These are phyloP conservation scores for Mesocricetus auratus DNA, from an alignment of 2,113 vertebrate genomes.

Conservation along the genomic window DNA sequence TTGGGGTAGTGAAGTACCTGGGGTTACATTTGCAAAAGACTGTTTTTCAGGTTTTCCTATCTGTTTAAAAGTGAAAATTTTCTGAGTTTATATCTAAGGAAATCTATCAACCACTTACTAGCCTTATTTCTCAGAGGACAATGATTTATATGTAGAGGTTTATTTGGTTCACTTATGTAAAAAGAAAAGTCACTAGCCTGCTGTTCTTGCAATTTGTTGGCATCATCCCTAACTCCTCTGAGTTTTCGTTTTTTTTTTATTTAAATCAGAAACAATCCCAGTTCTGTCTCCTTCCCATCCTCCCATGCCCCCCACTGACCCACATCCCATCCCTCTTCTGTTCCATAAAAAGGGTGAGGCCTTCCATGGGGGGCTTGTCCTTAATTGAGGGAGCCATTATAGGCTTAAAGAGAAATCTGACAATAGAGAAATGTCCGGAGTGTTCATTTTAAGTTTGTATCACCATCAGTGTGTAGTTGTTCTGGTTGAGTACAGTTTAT, in stretches of 20 bases:
- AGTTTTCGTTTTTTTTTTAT: neutral
- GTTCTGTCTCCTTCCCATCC: too few relatives aligned
- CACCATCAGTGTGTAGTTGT: too few relatives aligned
- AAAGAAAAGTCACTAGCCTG: neutral
- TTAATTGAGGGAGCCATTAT: too few relatives aligned
- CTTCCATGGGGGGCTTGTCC: too few relatives aligned
- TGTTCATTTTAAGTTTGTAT: neutral
- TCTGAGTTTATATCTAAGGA: neutral
- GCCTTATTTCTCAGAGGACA: neutral
- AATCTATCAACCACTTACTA: neutral
- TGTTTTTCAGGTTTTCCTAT: neutral
- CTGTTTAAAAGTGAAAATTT: neutral
- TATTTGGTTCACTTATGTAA: neutral
- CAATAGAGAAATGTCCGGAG: too few relatives aligned
- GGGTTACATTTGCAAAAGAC: neutral
- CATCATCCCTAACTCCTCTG: neutral
- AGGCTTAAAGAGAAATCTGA: too few relatives aligned
- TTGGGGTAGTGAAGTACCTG: rapidly evolving
- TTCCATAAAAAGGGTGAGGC: too few relatives aligned
- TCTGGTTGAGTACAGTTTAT: neutral
- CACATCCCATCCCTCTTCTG: too few relatives aligned
- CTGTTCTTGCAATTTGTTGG: neutral
- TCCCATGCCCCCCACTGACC: too few relatives aligned
- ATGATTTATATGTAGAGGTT: neutral
- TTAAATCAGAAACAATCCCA: too few relatives aligned